phyloP scores from a whole-genome alignment of 2,888 invertebrate species.

The Phymatocera aterrima region DNA sequence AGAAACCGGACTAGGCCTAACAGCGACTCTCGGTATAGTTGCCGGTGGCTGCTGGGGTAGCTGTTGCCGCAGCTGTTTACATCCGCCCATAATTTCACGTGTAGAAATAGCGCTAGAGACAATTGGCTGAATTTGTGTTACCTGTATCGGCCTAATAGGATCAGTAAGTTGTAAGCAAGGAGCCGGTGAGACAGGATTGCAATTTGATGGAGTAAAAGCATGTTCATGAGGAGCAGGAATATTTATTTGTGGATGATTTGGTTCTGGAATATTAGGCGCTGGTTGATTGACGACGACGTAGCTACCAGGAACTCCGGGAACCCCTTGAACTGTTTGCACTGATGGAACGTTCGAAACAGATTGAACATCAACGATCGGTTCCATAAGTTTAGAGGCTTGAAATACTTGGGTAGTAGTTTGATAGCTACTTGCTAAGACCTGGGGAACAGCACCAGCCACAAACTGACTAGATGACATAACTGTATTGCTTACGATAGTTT shows the following conservation, averaged over 20 bases:
- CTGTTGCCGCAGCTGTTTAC: conserved; percentile 52
- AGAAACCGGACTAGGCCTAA: conserved; percentile 67
- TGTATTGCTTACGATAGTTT: conserved; percentile 91
- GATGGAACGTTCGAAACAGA: conserved; percentile 73
- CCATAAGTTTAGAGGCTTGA: conserved; percentile 88
- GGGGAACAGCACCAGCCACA: conserved; percentile 88
- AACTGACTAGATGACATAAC: conserved; percentile 94
- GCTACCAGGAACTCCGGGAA: conserved; percentile 59
- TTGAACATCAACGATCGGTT: conserved; percentile 87
- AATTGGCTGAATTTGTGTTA: conserved; percentile 54
- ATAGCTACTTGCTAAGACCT: conserved; percentile 88
- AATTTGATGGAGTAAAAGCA: conserved; percentile 57
- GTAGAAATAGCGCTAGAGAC: conserved; percentile 52
- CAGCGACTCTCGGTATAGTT: conserved; percentile 69
- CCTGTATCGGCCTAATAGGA: conserved; percentile 55
- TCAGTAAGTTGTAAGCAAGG: conserved; percentile 56
- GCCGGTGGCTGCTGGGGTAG: conserved; percentile 58
- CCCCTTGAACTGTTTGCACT: conserved; percentile 61
- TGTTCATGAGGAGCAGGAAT: conserved; percentile 53
- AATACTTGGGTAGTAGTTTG: conserved; percentile 90
- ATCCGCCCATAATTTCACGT: conserved; percentile 52
- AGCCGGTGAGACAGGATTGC: conserved; percentile 57
- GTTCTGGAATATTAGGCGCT: conserved; percentile 55
- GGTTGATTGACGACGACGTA: conserved; percentile 68
- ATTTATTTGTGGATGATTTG: conserved; percentile 57